These are phyloP conservation scores for Drosophila lini DNA, from an alignment of 1,140 invertebrate species.

Conservation along the genomic window DNA sequence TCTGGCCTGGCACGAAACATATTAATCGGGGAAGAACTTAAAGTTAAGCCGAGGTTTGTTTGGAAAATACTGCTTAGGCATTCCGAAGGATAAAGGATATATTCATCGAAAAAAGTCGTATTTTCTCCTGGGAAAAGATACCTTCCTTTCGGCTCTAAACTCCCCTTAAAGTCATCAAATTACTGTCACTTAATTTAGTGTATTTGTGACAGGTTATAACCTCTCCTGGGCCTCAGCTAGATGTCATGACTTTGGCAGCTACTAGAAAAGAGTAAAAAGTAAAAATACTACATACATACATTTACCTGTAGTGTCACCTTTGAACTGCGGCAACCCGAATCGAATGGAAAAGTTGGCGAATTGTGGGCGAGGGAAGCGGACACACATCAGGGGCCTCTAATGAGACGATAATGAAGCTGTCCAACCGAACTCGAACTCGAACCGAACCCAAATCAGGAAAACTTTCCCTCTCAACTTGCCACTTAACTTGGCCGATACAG, in stretches of 20 bases:
- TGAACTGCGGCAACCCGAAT: background rate
- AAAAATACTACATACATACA: background rate
- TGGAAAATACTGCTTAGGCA: too few species aligned
- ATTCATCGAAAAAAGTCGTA: too few species aligned
- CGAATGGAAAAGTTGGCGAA: conserved; percentile 11
- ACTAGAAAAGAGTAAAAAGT: background rate
- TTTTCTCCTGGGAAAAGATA: too few species aligned
- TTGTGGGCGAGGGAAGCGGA: background rate
- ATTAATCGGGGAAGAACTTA: background rate
- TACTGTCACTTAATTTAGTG: background rate
- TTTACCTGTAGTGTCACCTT: conserved; percentile 1
- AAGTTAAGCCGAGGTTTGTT: background rate
- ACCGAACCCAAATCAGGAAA: conserved; percentile 47
- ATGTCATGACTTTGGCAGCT: background rate
- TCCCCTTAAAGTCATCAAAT: background rate
- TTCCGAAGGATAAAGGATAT: too few species aligned
- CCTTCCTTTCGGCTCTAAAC: background rate
- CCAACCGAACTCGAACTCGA: conserved; percentile 10
- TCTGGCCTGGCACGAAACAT: background rate
- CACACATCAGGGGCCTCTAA: conserved; percentile 33
- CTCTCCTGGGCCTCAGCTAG: too few species aligned
- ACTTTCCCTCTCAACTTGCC: conserved; percentile 47
- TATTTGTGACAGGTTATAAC: background rate
- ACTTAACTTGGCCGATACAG: conserved; percentile 28
- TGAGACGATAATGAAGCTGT: conserved; percentile 57